Conservation (phyloP, 2,888 invertebrate genomes). For the Heteropelma amictum region DNA sequence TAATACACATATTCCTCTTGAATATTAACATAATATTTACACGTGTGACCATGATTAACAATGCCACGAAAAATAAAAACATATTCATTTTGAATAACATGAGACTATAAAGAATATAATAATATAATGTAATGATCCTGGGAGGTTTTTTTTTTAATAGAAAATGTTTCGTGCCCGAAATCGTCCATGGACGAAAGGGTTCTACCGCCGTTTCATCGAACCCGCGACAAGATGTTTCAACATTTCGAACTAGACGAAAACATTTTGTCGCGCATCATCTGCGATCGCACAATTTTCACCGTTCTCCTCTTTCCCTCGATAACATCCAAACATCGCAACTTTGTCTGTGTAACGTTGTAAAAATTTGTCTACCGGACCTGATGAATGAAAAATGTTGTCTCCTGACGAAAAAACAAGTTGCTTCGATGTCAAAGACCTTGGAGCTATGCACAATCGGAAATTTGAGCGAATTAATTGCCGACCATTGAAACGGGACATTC, state of each 20-base stretch:
- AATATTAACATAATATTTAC: conserved; percentile 71
- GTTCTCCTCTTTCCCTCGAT: not conserved
- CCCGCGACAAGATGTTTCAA: not conserved
- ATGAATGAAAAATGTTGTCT: no score
- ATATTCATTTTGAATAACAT: conserved; percentile 73
- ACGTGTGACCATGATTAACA: conserved; percentile 68
- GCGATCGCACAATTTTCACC: not conserved
- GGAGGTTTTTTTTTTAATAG: conserved; percentile 60
- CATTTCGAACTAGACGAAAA: not conserved
- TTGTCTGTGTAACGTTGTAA: not conserved
- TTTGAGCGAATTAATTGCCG: conserved; percentile 32
- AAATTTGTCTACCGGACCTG: conserved; percentile 8
- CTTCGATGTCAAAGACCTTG: no score
- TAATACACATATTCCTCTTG: conserved; percentile 47
- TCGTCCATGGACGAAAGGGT: not conserved
- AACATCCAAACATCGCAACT: conserved; percentile 2
- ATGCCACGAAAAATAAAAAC: conserved; percentile 72
- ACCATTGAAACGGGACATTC: conserved; percentile 37
- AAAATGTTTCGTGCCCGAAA: conserved; percentile 66
- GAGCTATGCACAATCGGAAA: not conserved
- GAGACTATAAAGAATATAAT: conserved; percentile 74
- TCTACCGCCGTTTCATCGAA: not conserved
- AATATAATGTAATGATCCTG: conserved; percentile 61
- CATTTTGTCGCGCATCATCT: conserved; percentile 1
- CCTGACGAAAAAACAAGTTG: no score